Evolutionary conservation across 2,797 vertebrate genomes (phyloP), one percentile per base, ranked within the genome.

Genomic region (Poeciliopsis infans): DNA sequence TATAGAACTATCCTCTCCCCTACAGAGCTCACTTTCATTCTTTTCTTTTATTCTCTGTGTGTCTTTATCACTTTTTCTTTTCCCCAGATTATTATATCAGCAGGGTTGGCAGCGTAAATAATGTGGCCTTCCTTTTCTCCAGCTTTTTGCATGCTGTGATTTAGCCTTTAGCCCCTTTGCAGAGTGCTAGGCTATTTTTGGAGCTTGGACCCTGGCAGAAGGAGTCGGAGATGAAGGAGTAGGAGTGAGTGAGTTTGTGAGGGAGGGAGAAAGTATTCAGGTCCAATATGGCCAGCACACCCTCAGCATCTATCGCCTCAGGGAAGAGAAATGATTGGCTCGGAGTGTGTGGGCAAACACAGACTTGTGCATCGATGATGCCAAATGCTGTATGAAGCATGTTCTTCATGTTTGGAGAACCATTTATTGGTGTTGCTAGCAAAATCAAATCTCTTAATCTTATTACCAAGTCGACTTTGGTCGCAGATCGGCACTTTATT

Each of bases 131-230:
- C 78, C 81, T 91, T 68, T 83, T 79, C 78, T 77, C 74, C 31
- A 36, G 77, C 75, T 87, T 88, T 90, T 90, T 83, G 79, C 85
- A 83, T 91, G 90, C 85, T 92, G 84, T 77, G 83, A 87, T 91
- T 93, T 91, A 90, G 89, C 89, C 91, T 94, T 93, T 93, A 86
- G 89, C 91, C 93, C 83, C 76, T 85, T 86, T 83, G 85, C 87
- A 86, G 87, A 91, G 86, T 78, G 83, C 46, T 72, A 53, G 53
- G 91, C 90, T 95, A 93, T 95, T 95, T 95, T 91, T 89, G 90
- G 91, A 91, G 81, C 80, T 84, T 69, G 77, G 89, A 87, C 85
- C 47, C 51, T 31, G 85, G 84, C 87, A 86, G 88, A 83, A 85
- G 85, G 76, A 85, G 87, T 82, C 85, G 68, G 78, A 90, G 84